Percentiles rank a stretch among this genome's conserved stretches.
phyloP scores from a whole-genome alignment of 2,113 vertebrate species.

The Cottus gobio region DNA sequence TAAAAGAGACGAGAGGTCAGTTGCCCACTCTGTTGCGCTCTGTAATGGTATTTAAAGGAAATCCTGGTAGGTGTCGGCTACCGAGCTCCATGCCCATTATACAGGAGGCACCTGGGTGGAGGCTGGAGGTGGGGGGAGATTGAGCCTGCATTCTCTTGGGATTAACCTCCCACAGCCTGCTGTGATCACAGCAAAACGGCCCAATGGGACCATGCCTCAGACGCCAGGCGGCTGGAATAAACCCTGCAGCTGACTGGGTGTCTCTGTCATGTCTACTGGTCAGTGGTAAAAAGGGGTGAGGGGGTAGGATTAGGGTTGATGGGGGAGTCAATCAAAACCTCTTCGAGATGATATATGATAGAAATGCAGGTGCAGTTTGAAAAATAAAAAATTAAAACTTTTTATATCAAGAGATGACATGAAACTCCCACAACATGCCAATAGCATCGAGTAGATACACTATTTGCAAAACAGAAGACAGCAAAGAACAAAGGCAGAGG shows the following conservation, averaged over 20 bases:
- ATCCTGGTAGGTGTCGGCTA: conserved; percentile 49
- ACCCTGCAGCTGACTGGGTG: conserved; percentile 46
- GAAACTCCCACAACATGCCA: conserved; percentile 38
- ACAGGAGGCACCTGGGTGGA: conserved; percentile 57
- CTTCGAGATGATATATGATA: conserved; percentile 10
- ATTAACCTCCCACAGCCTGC: conserved; percentile 78
- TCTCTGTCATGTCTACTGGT: conserved; percentile 35
- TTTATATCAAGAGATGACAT: conserved; percentile 18
- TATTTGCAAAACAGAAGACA: conserved; percentile 54
- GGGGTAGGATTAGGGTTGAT: background rate
- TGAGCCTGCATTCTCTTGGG: conserved; percentile 74
- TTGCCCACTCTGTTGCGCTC: conserved; percentile 1
- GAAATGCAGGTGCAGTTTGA: background rate
- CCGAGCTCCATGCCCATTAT: conserved; percentile 53
- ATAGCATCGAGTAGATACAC: conserved; percentile 15
- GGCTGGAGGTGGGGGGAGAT: conserved; percentile 69
- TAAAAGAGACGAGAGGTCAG: conserved; percentile 20
- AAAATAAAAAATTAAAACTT: background rate
- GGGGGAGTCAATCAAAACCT: background rate
- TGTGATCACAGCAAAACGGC: conserved; percentile 77
- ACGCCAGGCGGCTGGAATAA: conserved; percentile 47
- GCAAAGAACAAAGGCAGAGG: conserved; percentile 71
- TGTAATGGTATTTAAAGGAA: conserved; percentile 28
- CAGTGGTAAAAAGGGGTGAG: conserved; percentile 11
- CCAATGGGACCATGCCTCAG: conserved; percentile 68